Evolutionary conservation across 2,113 vertebrate genomes (phyloP).

Genomic region (Bostrychus sinensis): DNA sequence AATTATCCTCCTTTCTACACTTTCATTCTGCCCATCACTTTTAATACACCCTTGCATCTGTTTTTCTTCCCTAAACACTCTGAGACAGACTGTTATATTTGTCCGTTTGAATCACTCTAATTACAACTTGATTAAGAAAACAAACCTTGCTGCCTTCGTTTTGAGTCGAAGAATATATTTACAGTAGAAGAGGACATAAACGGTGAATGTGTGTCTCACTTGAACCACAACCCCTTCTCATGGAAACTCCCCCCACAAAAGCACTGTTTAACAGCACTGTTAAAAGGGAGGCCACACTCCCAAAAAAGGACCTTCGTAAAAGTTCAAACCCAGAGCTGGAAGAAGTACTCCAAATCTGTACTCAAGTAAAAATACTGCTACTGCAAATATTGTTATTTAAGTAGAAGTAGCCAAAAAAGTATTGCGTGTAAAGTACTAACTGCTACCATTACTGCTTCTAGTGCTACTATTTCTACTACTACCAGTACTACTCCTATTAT

Average conservation of each 20-base stretch:
- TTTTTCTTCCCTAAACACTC: constrained; percentile 45
- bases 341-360: not conserved
- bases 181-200: not conserved
- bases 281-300: constrained; percentile 42
- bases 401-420: no score
- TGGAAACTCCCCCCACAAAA: constrained; percentile 70
- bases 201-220: constrained; percentile 44
- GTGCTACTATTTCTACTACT: no score
- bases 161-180: constrained; percentile 4
- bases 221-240: constrained; percentile 55
- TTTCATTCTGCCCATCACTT: constrained; percentile 53
- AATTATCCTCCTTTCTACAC: constrained; percentile 61
- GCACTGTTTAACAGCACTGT: constrained; percentile 47
- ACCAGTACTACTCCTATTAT: no score
- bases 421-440: no score
- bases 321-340: not conserved
- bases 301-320: constrained; percentile 53
- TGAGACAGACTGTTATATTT: constrained; percentile 39
- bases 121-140: constrained; percentile 18
- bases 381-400: constrained; percentile 14
- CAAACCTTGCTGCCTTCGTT: not conserved
- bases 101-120: constrained; percentile 8
- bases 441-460: no score
- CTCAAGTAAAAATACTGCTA: not conserved
- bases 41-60: constrained; percentile 35